Evolutionary conservation across 1,140 invertebrate genomes (phyloP).

Genomic region (Heliconius eleuchia): DNA sequence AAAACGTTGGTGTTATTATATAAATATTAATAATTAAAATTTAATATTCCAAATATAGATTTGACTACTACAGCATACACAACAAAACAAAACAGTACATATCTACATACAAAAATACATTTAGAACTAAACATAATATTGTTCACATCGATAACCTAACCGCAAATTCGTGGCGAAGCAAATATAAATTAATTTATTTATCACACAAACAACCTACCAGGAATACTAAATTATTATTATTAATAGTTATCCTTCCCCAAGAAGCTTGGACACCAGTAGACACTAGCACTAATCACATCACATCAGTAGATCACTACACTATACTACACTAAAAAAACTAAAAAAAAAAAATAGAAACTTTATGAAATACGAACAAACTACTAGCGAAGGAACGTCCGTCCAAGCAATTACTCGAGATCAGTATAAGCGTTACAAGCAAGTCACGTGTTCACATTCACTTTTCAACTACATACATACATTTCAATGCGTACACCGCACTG

Average conservation of each 20-base stretch:
- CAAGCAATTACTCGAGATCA: constrained; percentile 25
- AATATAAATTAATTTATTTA: not conserved
- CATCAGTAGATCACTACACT: not conserved
- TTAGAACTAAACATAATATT: not conserved
- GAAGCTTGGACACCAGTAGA: not conserved
- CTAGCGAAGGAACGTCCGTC: constrained; percentile 28
- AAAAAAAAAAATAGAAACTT: too few relatives aligned
- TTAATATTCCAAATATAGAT: not conserved
- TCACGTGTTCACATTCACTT: constrained; percentile 38
- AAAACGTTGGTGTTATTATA: too few relatives aligned
- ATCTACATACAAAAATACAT: not conserved
- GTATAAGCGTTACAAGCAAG: constrained; percentile 14
- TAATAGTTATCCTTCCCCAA: not conserved
- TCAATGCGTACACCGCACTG: constrained; percentile 23
- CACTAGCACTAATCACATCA: not conserved
- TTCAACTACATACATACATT: constrained; percentile 31
- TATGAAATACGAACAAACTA: not conserved
- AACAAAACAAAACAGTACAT: not conserved
- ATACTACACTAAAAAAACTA: not conserved
- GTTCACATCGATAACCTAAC: not conserved
- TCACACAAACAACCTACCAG: not conserved
- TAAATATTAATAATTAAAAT: not conserved
- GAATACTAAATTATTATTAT: not conserved
- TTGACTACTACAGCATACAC: not conserved
- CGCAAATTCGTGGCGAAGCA: not conserved